phyloP scores from a whole-genome alignment of 2,113 vertebrate genomes.

The Corythornis madagascariensis region DNA sequence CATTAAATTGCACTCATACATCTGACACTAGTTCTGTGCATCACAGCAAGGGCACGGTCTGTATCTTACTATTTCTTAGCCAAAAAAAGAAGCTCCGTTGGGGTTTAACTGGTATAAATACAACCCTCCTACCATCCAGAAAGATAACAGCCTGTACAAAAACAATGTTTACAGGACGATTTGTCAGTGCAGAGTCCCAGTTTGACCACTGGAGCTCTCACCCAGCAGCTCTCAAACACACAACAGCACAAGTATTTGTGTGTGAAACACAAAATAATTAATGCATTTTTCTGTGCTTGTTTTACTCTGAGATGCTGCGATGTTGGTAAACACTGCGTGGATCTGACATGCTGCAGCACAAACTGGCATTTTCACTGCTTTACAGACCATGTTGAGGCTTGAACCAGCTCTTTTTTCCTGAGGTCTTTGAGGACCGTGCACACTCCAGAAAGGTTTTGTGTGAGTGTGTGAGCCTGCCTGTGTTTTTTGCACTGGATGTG shows the following conservation, averaged over 20 bases:
- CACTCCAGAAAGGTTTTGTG: not conserved
- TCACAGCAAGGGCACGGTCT: not conserved
- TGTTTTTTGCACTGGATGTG: rapidly evolving
- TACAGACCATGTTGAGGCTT: not conserved
- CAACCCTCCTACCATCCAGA: not conserved
- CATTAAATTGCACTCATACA: not conserved
- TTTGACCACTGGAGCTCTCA: not conserved
- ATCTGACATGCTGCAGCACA: constrained; percentile 1
- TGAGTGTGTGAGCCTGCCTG: not conserved
- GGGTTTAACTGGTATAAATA: not conserved
- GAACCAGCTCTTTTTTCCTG: not conserved
- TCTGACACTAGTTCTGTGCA: not conserved
- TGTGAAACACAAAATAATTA: not conserved
- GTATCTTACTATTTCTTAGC: not conserved
- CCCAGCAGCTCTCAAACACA: not conserved
- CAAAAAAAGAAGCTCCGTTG: rapidly evolving
- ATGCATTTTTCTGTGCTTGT: constrained; percentile 36
- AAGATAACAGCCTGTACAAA: not conserved
- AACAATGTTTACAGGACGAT: not conserved
- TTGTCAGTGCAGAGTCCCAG: not conserved
- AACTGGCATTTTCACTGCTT: not conserved
- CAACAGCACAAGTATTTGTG: constrained; percentile 28
- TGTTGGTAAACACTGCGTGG: constrained; percentile 7
- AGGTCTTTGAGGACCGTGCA: not conserved
- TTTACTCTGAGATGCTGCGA: constrained; percentile 5